Evolutionary conservation across 2,113 vertebrate genomes (phyloP).

Genomic region (Lamprotornis superbus): DNA sequence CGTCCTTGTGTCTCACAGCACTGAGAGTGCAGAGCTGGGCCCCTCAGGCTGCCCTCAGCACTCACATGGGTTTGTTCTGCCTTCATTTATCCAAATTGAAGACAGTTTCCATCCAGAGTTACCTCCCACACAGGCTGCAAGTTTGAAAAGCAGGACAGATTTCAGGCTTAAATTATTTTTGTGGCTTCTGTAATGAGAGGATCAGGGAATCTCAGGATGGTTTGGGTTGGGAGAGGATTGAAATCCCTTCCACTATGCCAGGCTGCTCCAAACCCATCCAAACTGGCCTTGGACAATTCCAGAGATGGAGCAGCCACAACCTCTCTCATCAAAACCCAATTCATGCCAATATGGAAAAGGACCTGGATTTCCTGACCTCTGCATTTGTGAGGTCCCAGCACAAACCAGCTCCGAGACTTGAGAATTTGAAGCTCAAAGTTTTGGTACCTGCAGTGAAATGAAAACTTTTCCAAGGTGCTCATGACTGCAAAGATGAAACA

Average conservation of each 20-base stretch:
- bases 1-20: fast-evolving
- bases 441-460: no score
- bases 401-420: background rate
- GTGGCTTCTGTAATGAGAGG: background rate
- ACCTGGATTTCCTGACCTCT: background rate
- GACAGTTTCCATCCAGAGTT: background rate
- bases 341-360: background rate
- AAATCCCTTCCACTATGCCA: background rate
- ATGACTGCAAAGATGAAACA: background rate
- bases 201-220: background rate
- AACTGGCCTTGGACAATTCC: background rate
- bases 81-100: background rate
- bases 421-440: background rate
- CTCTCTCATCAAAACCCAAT: background rate
- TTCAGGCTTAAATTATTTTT: background rate
- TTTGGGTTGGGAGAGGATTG: background rate
- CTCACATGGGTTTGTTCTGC: background rate
- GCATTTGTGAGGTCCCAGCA: background rate
- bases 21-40: fast-evolving
- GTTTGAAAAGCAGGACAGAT: background rate
- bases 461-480: background rate
- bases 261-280: background rate
- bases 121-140: background rate
- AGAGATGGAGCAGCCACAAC: background rate
- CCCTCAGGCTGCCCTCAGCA: background rate